These are phyloP conservation scores for Drosophila pseudoobscura DNA, from an alignment of 1,140 invertebrate species.

Conservation along the genomic window DNA sequence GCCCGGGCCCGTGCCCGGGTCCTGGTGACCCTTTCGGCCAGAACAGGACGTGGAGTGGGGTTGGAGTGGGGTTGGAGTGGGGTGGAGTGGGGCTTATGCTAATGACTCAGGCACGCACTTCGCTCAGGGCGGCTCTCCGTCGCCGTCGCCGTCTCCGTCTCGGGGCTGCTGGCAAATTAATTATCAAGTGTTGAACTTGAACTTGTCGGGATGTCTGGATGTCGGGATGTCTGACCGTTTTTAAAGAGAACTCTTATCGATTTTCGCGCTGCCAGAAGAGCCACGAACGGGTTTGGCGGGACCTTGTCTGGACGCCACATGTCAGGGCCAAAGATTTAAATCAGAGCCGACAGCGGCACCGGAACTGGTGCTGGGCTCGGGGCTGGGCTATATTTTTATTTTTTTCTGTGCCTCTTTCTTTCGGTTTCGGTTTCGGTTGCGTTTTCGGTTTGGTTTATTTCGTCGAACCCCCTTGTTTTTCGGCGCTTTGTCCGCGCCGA, in stretches of 20 bases:
- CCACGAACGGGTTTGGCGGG: background rate
- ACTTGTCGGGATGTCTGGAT: conserved; percentile 39
- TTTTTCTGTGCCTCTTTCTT: conserved; percentile 4
- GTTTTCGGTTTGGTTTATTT: conserved; percentile 22
- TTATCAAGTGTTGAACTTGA: conserved; percentile 80
- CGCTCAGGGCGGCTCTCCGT: background rate
- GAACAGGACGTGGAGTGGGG: background rate
- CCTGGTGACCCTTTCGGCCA: conserved; percentile 34
- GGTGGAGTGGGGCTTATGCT: conserved; percentile 23
- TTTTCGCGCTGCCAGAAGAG: conserved; percentile 32
- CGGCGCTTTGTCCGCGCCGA: conserved; percentile 47
- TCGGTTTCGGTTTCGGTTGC: conserved; percentile 33
- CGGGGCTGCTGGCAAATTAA: conserved; percentile 56
- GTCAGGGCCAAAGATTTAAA: conserved; percentile 76
- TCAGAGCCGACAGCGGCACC: conserved; percentile 64
- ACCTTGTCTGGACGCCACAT: conserved; percentile 68
- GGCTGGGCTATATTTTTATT: background rate
- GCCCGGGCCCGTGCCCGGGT: conserved; percentile 2
- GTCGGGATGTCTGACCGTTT: conserved; percentile 12
- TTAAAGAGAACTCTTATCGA: conserved; percentile 60
- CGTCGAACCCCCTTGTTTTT: conserved; percentile 30
- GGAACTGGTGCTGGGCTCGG: too few relatives aligned
- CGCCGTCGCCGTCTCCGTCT: background rate
- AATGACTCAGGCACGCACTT: conserved; percentile 66
- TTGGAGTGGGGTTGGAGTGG: background rate